These are phyloP conservation scores for Cladorhizidae sp. DNA, from an alignment of 37 sponge, comb jelly and placozoan genomes.

Conservation along the genomic window DNA sequence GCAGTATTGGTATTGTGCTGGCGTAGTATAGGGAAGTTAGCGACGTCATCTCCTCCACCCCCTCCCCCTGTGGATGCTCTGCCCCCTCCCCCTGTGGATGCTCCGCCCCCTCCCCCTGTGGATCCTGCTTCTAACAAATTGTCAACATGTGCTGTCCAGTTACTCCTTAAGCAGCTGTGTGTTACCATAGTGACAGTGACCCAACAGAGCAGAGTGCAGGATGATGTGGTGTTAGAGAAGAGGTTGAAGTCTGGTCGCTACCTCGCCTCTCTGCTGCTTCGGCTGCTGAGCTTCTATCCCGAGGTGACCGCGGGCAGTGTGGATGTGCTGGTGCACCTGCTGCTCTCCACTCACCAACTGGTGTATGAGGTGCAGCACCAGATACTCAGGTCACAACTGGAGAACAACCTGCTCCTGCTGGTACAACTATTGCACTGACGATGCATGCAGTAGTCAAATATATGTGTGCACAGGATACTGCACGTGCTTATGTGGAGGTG, in stretches of 20 bases:
- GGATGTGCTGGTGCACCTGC: background rate
- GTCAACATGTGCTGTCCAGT: background rate
- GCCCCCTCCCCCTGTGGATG: no score
- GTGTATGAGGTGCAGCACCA: background rate
- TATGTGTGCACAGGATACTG: background rate
- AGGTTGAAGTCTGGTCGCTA: conserved; percentile 44
- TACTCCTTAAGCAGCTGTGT: conserved; percentile 23
- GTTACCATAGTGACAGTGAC: conserved; percentile 27
- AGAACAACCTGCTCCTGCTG: conserved; percentile 24
- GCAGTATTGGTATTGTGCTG: conserved; percentile 30
- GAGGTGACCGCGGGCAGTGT: background rate
- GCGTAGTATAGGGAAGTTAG: conserved; percentile 30
- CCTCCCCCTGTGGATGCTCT: no score
- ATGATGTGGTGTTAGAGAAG: conserved; percentile 4
- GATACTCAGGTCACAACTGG: background rate
- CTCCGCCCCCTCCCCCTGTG: no score
- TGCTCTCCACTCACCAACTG: background rate
- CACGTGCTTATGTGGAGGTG: background rate
- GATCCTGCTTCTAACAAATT: no score
- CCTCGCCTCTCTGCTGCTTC: conserved; percentile 36
- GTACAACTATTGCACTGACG: no score
- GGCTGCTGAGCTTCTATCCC: background rate
- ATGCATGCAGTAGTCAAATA: background rate
- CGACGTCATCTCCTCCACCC: background rate
- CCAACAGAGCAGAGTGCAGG: conserved; percentile 16